These are phyloP conservation scores for Micromys minutus DNA, from an alignment of 2,113 vertebrate genomes.

Conservation along the genomic window DNA sequence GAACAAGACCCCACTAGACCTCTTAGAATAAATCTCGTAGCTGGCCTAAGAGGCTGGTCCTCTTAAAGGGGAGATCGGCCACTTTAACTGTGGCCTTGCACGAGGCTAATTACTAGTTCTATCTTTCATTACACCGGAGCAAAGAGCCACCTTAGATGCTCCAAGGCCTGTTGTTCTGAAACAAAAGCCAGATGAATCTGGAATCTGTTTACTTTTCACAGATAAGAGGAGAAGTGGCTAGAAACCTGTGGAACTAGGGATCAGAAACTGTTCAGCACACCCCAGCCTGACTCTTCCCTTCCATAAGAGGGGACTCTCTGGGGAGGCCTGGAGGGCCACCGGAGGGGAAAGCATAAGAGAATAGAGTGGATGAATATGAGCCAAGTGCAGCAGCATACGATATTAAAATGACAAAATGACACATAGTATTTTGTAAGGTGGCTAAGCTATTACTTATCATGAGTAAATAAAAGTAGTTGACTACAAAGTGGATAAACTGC, in stretches of 20 bases:
- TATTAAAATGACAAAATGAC: not conserved
- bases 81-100: constrained; percentile 27
- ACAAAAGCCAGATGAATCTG: constrained; percentile 62
- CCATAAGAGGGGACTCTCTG: not conserved
- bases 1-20: constrained; percentile 67
- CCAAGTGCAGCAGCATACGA: not conserved
- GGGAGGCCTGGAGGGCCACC: not conserved
- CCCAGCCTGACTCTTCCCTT: not conserved
- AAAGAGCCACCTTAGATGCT: constrained; percentile 52
- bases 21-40: constrained; percentile 70
- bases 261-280: not conserved
- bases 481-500: not conserved
- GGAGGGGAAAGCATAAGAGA: not conserved
- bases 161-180: constrained; percentile 57
- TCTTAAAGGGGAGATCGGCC: constrained; percentile 61
- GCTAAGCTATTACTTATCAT: not conserved
- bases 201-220: constrained; percentile 69
- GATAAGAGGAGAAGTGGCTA: constrained; percentile 54
- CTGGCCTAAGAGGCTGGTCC: constrained; percentile 73
- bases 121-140: constrained; percentile 72
- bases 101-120: constrained; percentile 12
- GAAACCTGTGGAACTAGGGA: constrained; percentile 1
- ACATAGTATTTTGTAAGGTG: not conserved
- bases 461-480: not conserved
- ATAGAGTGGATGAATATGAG: not conserved